These are phyloP conservation scores for Rhodophaea formosa DNA, from an alignment of 2,888 invertebrate genomes.

Conservation along the genomic window DNA sequence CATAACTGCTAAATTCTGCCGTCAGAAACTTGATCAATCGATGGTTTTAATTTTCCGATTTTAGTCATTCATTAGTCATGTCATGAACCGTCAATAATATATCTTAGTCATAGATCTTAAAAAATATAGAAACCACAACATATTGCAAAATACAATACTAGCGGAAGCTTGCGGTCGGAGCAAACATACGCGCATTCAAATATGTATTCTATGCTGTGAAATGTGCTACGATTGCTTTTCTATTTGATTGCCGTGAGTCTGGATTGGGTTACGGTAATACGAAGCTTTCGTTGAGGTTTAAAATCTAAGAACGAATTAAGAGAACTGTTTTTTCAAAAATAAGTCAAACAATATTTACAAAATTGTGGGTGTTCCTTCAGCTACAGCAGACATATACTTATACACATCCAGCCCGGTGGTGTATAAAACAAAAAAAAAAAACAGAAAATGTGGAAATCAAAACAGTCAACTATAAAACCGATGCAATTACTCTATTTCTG, in stretches of 20 bases:
- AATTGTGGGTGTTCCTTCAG: no score
- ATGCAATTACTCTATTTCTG: constrained; percentile 7
- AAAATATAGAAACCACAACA: constrained; percentile 5
- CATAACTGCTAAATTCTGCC: no score
- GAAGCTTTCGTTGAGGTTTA: background rate
- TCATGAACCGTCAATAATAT: background rate
- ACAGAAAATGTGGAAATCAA: background rate
- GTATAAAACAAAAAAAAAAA: no score
- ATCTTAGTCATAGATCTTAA: constrained; percentile 11
- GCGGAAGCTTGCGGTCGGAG: constrained; percentile 16
- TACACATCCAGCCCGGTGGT: no score
- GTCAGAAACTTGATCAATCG: no score
- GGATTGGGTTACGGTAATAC: constrained; percentile 1
- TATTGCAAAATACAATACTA: constrained; percentile 9
- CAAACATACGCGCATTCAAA: background rate
- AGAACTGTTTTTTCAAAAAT: background rate
- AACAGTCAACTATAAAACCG: background rate
- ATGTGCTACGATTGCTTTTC: background rate
- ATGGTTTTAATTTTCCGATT: no score
- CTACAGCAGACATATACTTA: no score
- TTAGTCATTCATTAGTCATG: background rate
- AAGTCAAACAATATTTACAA: no score
- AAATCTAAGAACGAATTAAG: background rate
- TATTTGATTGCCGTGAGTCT: background rate
- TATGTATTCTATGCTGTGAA: background rate